These are phyloP conservation scores for Tipula confusa DNA, from an alignment of 2,888 invertebrate species.

Conservation along the genomic window DNA sequence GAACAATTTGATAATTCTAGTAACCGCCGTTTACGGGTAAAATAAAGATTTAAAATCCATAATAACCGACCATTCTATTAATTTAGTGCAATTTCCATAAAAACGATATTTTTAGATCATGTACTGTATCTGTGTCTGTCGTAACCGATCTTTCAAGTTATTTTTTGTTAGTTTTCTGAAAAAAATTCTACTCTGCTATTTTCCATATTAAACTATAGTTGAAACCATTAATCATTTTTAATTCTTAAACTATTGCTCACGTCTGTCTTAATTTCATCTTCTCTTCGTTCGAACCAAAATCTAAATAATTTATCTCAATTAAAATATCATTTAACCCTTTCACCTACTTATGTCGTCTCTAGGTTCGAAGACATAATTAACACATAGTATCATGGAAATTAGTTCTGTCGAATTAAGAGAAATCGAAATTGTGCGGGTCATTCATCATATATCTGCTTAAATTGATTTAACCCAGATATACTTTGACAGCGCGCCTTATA, in stretches of 20 bases:
- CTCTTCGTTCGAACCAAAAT: not conserved
- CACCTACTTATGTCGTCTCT: not conserved
- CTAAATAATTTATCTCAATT: not conserved
- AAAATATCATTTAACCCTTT: slow-evolving; percentile 15
- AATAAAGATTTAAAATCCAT: no score
- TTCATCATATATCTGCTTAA: not conserved
- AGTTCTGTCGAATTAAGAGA: not conserved
- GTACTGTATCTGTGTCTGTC: no score
- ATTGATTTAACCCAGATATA: not conserved
- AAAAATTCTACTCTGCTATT: no score
- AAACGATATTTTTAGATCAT: no score
- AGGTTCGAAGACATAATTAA: not conserved
- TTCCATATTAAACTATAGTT: no score
- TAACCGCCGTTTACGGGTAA: no score
- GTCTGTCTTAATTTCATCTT: not conserved
- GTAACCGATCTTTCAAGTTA: no score
- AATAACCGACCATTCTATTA: no score
- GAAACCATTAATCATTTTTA: not conserved
- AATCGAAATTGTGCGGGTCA: not conserved
- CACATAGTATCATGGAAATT: not conserved
- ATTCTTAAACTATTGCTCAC: slow-evolving; percentile 5
- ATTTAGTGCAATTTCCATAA: no score
- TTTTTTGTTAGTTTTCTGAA: no score
- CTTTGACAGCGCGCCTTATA: not conserved
- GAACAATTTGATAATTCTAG: no score